phyloP scores from a whole-genome alignment of 2,113 vertebrate species.

The Pogonocichla stellata region DNA sequence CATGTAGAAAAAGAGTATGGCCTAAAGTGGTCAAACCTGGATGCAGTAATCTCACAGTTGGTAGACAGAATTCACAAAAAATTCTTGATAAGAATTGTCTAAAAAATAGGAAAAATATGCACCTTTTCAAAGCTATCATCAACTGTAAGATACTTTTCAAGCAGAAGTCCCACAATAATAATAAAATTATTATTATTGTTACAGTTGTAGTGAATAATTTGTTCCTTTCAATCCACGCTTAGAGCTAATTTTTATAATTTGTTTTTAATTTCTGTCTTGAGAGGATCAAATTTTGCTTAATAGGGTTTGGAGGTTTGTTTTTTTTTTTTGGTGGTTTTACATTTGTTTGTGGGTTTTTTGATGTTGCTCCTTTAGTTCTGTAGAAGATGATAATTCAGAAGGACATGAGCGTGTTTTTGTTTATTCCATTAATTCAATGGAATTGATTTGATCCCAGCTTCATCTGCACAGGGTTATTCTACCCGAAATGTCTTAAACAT shows the following conservation, averaged over 20 bases:
- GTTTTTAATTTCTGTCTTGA: background rate
- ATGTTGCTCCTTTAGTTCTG: background rate
- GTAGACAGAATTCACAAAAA: background rate
- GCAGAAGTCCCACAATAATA: background rate
- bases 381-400: background rate
- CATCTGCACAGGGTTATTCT: background rate
- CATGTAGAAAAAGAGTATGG: background rate
- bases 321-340: background rate
- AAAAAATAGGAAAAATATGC: background rate
- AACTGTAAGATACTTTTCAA: background rate
- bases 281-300: background rate
- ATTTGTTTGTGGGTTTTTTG: background rate
- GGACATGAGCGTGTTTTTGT: accelerated
- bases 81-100: background rate
- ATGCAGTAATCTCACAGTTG: background rate
- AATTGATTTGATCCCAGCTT: background rate
- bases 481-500: background rate
- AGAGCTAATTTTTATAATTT: background rate
- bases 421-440: background rate
- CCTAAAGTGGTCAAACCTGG: background rate
- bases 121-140: background rate
- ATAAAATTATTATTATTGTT: background rate
- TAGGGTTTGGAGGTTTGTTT: background rate
- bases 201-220: background rate
- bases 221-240: background rate